phyloP scores from a whole-genome alignment of 2,888 invertebrate species.

The Aquatica leii region DNA sequence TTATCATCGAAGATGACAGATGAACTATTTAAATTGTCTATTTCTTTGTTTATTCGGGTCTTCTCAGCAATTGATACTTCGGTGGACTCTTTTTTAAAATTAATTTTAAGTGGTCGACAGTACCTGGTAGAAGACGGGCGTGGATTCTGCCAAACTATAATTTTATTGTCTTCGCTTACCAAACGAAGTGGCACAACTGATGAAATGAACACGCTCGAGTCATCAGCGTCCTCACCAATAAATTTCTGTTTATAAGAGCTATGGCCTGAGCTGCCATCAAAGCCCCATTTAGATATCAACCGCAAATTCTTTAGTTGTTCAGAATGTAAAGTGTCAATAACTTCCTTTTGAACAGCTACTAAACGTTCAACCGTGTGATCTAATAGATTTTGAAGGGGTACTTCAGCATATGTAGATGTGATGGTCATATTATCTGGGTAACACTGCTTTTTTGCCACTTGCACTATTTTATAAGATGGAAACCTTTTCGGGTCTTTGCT shows the following conservation, averaged over 20 bases:
- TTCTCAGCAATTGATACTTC: constrained; percentile 36
- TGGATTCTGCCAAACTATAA: constrained; percentile 50
- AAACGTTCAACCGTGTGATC: constrained; percentile 40
- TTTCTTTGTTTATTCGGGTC: constrained; percentile 29
- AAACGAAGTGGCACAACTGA: no score
- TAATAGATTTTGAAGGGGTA: constrained; percentile 42
- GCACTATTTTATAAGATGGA: constrained; percentile 44
- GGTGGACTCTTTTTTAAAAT: constrained; percentile 46
- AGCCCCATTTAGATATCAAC: constrained; percentile 31
- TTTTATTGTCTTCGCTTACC: no score
- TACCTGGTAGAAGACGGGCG: constrained; percentile 45
- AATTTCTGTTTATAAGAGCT: no score
- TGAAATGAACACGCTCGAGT: no score
- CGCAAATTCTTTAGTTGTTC: constrained; percentile 21
- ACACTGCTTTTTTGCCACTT: constrained; percentile 32
- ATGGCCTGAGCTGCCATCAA: no score
- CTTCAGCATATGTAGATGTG: constrained; percentile 36
- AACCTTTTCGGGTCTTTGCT: constrained; percentile 44
- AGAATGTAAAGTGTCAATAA: not conserved
- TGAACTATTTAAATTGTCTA: constrained; percentile 22
- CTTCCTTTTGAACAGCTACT: not conserved
- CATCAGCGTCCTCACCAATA: constrained; percentile 41
- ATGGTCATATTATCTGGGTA: constrained; percentile 39
- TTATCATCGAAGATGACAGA: constrained; percentile 20
- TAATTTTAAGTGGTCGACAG: constrained; percentile 48